Evolutionary conservation across 1,140 invertebrate genomes (phyloP).

Genomic region (Caenorhabditis brenneri): DNA sequence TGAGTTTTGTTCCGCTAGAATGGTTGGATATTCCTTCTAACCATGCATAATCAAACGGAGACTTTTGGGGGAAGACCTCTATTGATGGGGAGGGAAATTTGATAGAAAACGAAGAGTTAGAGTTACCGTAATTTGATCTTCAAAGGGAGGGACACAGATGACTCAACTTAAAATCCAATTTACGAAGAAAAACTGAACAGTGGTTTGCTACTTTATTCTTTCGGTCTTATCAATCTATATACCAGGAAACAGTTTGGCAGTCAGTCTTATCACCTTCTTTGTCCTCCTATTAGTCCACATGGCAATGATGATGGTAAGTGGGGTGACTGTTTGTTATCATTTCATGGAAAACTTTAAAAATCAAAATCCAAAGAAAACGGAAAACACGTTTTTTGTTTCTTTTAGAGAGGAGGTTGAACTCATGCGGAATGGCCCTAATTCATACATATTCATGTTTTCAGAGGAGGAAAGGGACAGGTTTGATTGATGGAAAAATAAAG

Average conservation of each 20-base stretch:
- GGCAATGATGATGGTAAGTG: neutral
- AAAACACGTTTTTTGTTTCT: neutral
- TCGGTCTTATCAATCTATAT: neutral
- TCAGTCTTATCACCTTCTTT: neutral
- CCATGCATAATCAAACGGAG: neutral
- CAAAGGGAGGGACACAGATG: too few relatives aligned
- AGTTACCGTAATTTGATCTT: neutral
- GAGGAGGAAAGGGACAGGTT: neutral
- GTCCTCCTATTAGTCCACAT: neutral
- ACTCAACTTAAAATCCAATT: neutral
- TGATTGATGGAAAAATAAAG: neutral
- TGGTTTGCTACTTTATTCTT: neutral
- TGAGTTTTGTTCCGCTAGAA: slow-evolving; percentile 16
- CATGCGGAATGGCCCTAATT: slow-evolving; percentile 41
- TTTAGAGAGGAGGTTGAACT: neutral
- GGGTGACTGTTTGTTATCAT: neutral
- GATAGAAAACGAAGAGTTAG: neutral
- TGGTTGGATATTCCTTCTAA: neutral
- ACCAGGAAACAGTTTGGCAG: neutral
- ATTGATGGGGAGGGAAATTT: neutral
- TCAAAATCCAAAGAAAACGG: neutral
- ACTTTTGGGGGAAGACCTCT: neutral
- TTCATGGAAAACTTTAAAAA: neutral
- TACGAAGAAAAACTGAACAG: neutral
- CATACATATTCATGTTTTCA: slow-evolving; percentile 28